These are phyloP conservation scores for Xylocampa areola DNA, from an alignment of 2,888 invertebrate genomes.

Conservation along the genomic window DNA sequence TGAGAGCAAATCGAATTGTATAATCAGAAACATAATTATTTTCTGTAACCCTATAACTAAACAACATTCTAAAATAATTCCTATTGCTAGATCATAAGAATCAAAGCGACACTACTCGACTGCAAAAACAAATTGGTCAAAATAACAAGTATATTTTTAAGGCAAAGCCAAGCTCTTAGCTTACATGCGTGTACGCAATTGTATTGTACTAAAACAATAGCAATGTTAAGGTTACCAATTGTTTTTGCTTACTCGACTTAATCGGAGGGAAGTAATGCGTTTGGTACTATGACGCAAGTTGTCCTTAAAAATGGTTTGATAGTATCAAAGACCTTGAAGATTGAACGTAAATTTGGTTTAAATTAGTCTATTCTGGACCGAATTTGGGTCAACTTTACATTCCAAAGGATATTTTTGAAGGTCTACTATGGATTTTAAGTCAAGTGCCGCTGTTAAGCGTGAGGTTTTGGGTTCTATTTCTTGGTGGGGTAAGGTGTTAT, in stretches of 20 bases:
- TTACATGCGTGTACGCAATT: conserved; percentile 58
- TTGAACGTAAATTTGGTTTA: conserved; percentile 4
- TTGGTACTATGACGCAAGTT: conserved; percentile 47
- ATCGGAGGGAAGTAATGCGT: conserved; percentile 48
- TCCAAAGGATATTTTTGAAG: no score
- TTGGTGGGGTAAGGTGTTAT: no score
- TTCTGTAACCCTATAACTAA: background rate
- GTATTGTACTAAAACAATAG: conserved; percentile 70
- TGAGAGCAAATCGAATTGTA: conserved; percentile 56
- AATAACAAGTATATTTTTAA: conserved; percentile 49
- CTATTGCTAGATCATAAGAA: background rate
- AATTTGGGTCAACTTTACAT: background rate
- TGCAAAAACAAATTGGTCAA: conserved; percentile 6
- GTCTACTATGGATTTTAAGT: no score
- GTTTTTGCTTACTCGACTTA: conserved; percentile 58
- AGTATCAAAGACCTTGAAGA: conserved; percentile 35
- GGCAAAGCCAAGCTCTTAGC: conserved; percentile 33
- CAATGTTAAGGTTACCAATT: conserved; percentile 70
- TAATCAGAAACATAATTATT: conserved; percentile 30
- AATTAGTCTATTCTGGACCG: no score
- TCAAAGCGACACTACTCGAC: background rate
- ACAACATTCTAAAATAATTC: conserved; percentile 16
- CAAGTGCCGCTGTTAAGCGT: no score
- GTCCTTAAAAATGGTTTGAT: conserved; percentile 41
- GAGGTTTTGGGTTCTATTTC: no score